Evolutionary conservation across 2,113 vertebrate genomes (phyloP).

Genomic region (Ammodytes marinus): DNA sequence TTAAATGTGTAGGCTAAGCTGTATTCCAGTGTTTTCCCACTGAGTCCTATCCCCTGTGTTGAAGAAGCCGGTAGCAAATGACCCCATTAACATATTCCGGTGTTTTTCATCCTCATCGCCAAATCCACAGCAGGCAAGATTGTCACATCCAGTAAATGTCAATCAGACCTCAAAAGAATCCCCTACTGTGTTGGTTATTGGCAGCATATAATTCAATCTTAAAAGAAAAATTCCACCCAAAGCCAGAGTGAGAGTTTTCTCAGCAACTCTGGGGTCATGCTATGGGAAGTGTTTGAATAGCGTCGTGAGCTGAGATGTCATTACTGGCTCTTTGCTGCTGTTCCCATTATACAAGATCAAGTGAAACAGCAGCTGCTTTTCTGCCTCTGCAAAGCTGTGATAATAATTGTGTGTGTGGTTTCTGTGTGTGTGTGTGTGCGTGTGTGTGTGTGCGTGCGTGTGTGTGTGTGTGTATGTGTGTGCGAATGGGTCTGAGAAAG

Average conservation of each 20-base stretch:
- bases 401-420: constrained; percentile 71
- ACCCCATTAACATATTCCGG: not conserved
- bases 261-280: constrained; percentile 65
- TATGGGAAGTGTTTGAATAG: constrained; percentile 64
- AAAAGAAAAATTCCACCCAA: constrained; percentile 46
- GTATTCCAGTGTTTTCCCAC: not conserved
- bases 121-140: constrained; percentile 51
- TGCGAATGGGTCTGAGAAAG: constrained; percentile 55
- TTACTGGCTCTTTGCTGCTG: constrained; percentile 71
- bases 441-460: constrained; percentile 26
- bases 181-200: constrained; percentile 57
- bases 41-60: not conserved
- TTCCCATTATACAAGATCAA: constrained; percentile 79
- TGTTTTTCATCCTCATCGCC: constrained; percentile 24
- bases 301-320: constrained; percentile 67
- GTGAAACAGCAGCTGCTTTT: constrained; percentile 73
- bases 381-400: constrained; percentile 75
- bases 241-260: constrained; percentile 50
- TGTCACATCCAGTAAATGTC: constrained; percentile 61
- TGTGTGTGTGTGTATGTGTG: constrained; percentile 6
- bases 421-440: constrained; percentile 9
- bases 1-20: too few species aligned
- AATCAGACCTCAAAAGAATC: constrained; percentile 58
- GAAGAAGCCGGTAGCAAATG: constrained; percentile 13
- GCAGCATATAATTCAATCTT: constrained; percentile 64